A percentile compares a stretch with the other conserved stretches of the same genome.
phyloP scores from a whole-genome alignment of 1,140 invertebrate species.

The Wasmannia auropunctata region DNA sequence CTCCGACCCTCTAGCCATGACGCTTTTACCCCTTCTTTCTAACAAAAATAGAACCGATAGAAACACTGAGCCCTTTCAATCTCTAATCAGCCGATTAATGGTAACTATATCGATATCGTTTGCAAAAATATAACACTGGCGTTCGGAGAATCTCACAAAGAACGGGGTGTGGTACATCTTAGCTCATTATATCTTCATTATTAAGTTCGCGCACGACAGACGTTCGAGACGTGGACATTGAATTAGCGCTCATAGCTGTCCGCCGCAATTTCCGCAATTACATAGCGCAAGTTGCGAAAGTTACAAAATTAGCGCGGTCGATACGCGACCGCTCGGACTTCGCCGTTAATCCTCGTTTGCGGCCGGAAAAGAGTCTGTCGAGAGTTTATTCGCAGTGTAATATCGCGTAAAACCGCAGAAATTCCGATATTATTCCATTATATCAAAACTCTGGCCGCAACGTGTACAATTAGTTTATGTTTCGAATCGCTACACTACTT shows the following conservation, averaged over 20 bases:
- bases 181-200: slow-evolving; percentile 17
- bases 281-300: slow-evolving; percentile 42
- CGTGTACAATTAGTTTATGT: background rate
- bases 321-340: slow-evolving; percentile 34
- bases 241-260: slow-evolving; percentile 21
- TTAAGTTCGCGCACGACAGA: background rate
- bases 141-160: slow-evolving; percentile 7
- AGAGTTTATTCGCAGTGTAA: slow-evolving; percentile 43
- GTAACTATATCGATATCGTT: slow-evolving; percentile 18
- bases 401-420: slow-evolving; percentile 39
- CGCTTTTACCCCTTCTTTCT: background rate
- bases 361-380: slow-evolving; percentile 34
- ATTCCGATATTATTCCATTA: slow-evolving; percentile 22
- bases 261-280: slow-evolving; percentile 49
- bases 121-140: slow-evolving; percentile 11
- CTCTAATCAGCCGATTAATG: slow-evolving; percentile 41
- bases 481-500: background rate
- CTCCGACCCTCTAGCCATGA: background rate
- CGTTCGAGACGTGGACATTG: slow-evolving; percentile 1
- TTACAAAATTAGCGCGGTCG: slow-evolving; percentile 56
- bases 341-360: slow-evolving; percentile 35
- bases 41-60: slow-evolving; percentile 42
- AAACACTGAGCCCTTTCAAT: slow-evolving; percentile 29
- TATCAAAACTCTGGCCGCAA: background rate
- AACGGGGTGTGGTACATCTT: background rate